A percentile compares a stretch with the other conserved stretches of the same genome.
These are phyloP conservation scores for Porites rus DNA, from an alignment of 92 coral and sea anemone species.

Conservation along the genomic window DNA sequence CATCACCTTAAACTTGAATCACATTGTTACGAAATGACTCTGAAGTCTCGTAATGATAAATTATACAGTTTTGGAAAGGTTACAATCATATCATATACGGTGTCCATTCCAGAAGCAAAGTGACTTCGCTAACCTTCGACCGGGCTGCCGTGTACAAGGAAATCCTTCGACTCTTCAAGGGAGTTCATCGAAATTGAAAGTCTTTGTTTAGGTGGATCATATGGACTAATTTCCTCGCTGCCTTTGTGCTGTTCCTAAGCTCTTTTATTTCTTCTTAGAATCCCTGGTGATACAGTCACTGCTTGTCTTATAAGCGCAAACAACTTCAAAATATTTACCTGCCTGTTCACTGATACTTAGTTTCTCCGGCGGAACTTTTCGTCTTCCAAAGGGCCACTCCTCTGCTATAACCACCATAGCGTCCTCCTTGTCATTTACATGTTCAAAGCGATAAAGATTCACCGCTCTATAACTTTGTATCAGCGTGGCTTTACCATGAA, in stretches of 20 bases:
- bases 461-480: constrained; percentile 50
- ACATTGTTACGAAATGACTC: too few species aligned
- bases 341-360: constrained; percentile 35
- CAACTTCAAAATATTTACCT: constrained; percentile 32
- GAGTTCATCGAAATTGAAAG: too few species aligned
- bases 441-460: constrained; percentile 61
- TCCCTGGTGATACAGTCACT: background rate
- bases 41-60: too few species aligned
- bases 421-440: constrained; percentile 34
- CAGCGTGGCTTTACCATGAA: constrained; percentile 53
- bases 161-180: too few species aligned
- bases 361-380: background rate
- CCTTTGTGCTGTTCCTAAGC: background rate
- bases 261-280: background rate
- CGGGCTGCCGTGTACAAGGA: too few species aligned
- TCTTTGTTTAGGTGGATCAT: background rate
- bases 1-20: too few species aligned
- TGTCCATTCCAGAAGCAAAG: too few species aligned
- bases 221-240: background rate
- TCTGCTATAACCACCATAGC: constrained; percentile 70
- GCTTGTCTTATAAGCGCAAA: constrained; percentile 42
- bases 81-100: too few species aligned
- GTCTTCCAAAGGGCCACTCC: constrained; percentile 37
- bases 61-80: too few species aligned
- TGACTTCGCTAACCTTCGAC: too few species aligned